Percentiles rank a stretch among this genome's conserved stretches.
Evolutionary conservation across 1,140 invertebrate species (phyloP).

Genomic region (Zophobas atratus): DNA sequence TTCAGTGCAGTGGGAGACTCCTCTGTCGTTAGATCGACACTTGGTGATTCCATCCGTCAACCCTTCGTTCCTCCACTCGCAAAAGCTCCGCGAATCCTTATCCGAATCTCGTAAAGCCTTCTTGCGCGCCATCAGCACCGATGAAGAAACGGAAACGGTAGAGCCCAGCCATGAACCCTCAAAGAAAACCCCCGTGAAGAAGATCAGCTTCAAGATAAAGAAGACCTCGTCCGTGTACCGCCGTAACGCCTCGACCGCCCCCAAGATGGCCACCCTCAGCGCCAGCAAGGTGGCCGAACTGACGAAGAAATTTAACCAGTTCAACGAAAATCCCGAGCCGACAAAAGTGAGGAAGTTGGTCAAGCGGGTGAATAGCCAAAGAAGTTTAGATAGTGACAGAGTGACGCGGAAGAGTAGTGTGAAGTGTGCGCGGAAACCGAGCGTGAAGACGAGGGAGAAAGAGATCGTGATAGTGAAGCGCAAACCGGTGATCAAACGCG

Average conservation of each 20-base stretch:
- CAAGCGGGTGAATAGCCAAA: slow-evolving; percentile 54
- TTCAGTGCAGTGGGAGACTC: slow-evolving; percentile 54
- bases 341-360: slow-evolving; percentile 62
- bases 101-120: slow-evolving; percentile 58
- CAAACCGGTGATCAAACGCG: slow-evolving; percentile 53
- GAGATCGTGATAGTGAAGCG: slow-evolving; percentile 48
- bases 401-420: slow-evolving; percentile 56
- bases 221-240: slow-evolving; percentile 59
- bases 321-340: slow-evolving; percentile 68
- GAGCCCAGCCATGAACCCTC: slow-evolving; percentile 33
- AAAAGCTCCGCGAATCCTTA: slow-evolving; percentile 52
- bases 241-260: slow-evolving; percentile 37
- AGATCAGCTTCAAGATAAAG: slow-evolving; percentile 64
- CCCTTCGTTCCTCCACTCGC: slow-evolving; percentile 56
- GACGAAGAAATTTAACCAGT: slow-evolving; percentile 72
- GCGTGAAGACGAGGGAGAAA: slow-evolving; percentile 58
- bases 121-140: slow-evolving; percentile 48
- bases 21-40: slow-evolving; percentile 50
- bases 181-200: slow-evolving; percentile 53
- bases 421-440: slow-evolving; percentile 59
- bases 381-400: slow-evolving; percentile 51
- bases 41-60: slow-evolving; percentile 48
- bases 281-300: slow-evolving; percentile 71
- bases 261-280: slow-evolving; percentile 66
- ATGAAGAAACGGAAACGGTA: slow-evolving; percentile 50